Evolutionary conservation across 2,888 invertebrate species (phyloP).

Genomic region (Tribolium freemani): DNA sequence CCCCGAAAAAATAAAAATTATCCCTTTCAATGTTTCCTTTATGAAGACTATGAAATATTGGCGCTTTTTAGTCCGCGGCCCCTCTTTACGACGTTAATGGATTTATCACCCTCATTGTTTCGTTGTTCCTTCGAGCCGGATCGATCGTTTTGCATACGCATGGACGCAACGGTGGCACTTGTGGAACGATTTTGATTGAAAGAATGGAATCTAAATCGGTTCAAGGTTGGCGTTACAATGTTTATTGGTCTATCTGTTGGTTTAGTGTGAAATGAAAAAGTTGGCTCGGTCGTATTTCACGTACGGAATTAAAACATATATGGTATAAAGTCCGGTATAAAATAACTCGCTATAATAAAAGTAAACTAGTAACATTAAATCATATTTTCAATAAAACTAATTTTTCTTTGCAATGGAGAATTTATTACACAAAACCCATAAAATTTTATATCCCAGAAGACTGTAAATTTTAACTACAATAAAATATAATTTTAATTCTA

Average conservation of each 20-base stretch:
- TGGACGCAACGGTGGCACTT: background rate
- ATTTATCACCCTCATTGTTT: conserved; percentile 50
- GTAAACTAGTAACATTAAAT: conserved; percentile 64
- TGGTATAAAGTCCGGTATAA: conserved; percentile 54
- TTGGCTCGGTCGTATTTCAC: conserved; percentile 52
- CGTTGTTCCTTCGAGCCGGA: background rate
- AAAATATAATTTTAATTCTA: conserved; percentile 61
- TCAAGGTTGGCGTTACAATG: conserved; percentile 12
- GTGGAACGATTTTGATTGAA: background rate
- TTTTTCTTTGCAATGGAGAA: conserved; percentile 60
- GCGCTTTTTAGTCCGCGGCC: conserved; percentile 16
- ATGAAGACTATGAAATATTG: conserved; percentile 42
- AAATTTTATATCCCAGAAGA: conserved; percentile 63
- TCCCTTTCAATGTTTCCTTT: conserved; percentile 54
- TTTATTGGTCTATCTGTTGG: conserved; percentile 22
- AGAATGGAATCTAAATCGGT: background rate
- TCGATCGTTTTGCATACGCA: background rate
- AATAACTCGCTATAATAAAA: conserved; percentile 58
- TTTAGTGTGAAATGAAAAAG: conserved; percentile 13
- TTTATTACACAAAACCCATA: conserved; percentile 63
- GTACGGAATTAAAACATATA: conserved; percentile 58
- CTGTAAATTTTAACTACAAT: conserved; percentile 64
- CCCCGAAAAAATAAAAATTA: conserved; percentile 57
- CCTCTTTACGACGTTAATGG: conserved; percentile 45
- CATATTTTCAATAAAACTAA: conserved; percentile 67